These are phyloP conservation scores for Mythimna albipuncta DNA, from an alignment of 2,888 invertebrate genomes.

Conservation along the genomic window DNA sequence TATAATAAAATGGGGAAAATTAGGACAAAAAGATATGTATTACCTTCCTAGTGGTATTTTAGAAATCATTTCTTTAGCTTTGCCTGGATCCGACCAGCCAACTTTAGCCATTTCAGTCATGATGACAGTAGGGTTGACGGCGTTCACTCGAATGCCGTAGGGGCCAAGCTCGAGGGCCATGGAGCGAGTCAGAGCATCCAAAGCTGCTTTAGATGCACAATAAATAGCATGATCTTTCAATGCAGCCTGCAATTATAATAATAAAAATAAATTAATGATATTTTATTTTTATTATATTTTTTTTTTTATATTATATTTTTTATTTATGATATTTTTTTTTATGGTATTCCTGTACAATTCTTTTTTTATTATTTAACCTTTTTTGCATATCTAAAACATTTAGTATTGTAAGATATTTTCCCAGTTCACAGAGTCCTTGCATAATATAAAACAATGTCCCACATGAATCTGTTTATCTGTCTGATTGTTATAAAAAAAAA, in stretches of 20 bases:
- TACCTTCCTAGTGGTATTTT: constrained; percentile 97
- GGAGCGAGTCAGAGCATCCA: constrained; percentile 95
- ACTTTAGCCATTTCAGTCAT: constrained; percentile 97
- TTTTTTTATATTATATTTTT: no score
- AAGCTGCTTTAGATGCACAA: constrained; percentile 96
- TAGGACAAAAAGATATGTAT: constrained; percentile 16
- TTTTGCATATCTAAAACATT: not conserved
- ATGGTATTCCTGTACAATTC: no score
- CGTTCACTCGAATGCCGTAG: constrained; percentile 96
- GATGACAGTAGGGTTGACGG: constrained; percentile 98
- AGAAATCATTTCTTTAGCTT: constrained; percentile 93
- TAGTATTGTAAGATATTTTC: not conserved
- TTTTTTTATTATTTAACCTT: no score
- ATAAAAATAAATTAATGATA: not conserved
- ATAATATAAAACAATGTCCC: no score
- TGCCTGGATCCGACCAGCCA: constrained; percentile 96
- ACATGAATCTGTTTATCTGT: no score
- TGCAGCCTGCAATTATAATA: constrained; percentile 88
- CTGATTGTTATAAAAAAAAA: no score
- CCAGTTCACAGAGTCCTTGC: not conserved
- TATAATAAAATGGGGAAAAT: not conserved
- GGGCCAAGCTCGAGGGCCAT: constrained; percentile 97
- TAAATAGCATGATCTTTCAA: constrained; percentile 95
- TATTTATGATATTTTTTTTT: no score
- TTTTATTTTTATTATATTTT: no score